Evolutionary conservation across 2,113 vertebrate genomes (phyloP).

Genomic region (Carettochelys insculpta): DNA sequence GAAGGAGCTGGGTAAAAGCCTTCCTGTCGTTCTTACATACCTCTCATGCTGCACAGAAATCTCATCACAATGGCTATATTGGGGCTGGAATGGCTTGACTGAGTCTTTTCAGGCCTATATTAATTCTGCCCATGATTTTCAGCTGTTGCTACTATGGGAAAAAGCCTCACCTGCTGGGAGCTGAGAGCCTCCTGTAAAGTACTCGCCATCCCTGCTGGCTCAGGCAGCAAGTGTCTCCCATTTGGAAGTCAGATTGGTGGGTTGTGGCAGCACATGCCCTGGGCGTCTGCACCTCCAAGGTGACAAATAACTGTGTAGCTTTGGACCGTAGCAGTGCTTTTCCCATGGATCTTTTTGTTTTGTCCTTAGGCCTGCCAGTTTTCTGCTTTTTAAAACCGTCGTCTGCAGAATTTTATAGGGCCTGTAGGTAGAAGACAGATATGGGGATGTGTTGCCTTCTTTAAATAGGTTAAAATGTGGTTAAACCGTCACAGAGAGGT

Average conservation of each 20-base stretch:
- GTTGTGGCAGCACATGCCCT: not conserved
- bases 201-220: not conserved
- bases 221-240: not conserved
- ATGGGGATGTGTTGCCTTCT: fast-evolving
- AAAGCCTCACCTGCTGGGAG: not conserved
- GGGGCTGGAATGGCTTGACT: not conserved
- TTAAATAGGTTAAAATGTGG: fast-evolving
- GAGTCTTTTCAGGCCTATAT: fast-evolving
- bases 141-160: fast-evolving
- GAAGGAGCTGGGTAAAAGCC: fast-evolving
- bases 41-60: not conserved
- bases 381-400: not conserved
- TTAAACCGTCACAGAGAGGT: too few relatives aligned
- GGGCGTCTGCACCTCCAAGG: not conserved
- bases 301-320: not conserved
- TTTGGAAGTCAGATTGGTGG: fast-evolving
- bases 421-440: fast-evolving
- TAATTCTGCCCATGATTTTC: not conserved
- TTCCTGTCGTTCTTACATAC: not conserved
- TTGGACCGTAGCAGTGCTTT: fast-evolving
- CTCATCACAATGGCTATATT: not conserved
- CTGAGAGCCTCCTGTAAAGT: fast-evolving
- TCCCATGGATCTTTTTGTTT: fast-evolving
- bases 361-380: not conserved
- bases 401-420: not conserved